Evolutionary conservation across 2,113 vertebrate species (phyloP).

Genomic region (Amphiprion percula): DNA sequence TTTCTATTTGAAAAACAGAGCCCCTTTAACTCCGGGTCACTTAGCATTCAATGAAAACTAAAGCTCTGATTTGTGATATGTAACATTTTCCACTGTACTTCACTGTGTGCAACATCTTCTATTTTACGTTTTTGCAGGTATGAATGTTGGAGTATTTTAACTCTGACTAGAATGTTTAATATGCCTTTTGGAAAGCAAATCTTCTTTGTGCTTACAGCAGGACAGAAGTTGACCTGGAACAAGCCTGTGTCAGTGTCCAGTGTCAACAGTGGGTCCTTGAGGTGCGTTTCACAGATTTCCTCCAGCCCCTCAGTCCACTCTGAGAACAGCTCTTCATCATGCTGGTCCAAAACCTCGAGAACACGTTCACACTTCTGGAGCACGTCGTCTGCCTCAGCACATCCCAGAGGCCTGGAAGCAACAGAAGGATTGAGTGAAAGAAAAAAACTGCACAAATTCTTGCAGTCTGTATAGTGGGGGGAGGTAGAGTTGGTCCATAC

Average conservation of each 20-base stretch:
- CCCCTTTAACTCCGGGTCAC: no score
- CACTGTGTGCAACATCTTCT: not conserved
- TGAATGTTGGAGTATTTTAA: not conserved
- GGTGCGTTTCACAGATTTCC: conserved; percentile 77
- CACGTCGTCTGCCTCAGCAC: conserved; percentile 77
- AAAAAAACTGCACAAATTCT: not conserved
- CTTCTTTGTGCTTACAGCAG: conserved; percentile 75
- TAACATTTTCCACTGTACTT: not conserved
- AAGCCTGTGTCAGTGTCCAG: conserved; percentile 68
- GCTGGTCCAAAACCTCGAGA: conserved; percentile 79
- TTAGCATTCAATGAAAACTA: no score
- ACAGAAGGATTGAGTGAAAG: not conserved
- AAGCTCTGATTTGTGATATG: no score
- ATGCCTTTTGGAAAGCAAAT: not conserved
- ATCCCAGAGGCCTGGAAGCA: conserved; percentile 72
- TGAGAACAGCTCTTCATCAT: conserved; percentile 74
- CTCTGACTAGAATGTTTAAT: not conserved
- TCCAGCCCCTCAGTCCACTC: conserved; percentile 79
- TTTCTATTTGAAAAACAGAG: no score
- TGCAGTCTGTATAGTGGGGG: not conserved
- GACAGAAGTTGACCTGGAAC: conserved; percentile 83
- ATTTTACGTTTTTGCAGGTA: not conserved
- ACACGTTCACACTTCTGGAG: conserved; percentile 83
- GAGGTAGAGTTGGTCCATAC: conserved; percentile 48
- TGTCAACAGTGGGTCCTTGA: conserved; percentile 76